phyloP scores from a whole-genome alignment of 2,888 invertebrate genomes.

The Aproaerema taeniolella region DNA sequence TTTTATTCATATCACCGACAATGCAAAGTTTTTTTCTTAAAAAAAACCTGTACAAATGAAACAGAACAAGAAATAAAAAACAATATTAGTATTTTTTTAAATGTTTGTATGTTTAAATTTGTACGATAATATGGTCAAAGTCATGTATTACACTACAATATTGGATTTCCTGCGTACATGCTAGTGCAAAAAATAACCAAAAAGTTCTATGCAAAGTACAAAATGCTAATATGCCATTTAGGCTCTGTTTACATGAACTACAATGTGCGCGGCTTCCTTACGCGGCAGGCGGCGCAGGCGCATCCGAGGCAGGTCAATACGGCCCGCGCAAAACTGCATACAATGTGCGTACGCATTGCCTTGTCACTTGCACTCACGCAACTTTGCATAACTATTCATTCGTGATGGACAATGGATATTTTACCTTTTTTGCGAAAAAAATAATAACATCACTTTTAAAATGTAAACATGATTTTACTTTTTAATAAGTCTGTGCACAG shows the following conservation, averaged over 20 bases:
- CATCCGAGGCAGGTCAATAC: conserved; percentile 50
- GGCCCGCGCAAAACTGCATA: conserved; percentile 44
- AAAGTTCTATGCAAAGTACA: no score
- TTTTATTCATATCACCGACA: no score
- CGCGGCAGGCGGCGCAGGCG: neutral
- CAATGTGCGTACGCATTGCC: conserved; percentile 57
- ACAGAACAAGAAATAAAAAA: no score
- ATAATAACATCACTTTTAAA: conserved; percentile 19
- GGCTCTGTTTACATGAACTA: conserved; percentile 21
- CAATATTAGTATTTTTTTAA: no score
- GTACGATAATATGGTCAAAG: no score
- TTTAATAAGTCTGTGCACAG: conserved; percentile 9
- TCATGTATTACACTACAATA: no score
- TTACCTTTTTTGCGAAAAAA: conserved; percentile 21
- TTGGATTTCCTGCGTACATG: no score
- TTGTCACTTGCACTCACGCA: conserved; percentile 52
- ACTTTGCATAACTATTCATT: conserved; percentile 58
- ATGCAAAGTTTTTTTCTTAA: no score
- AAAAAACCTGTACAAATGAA: no score
- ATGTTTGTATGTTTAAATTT: no score
- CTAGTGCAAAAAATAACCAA: no score
- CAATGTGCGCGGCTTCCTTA: conserved; percentile 17
- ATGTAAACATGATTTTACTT: conserved; percentile 8
- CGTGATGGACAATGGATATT: conserved; percentile 59
- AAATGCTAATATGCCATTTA: conserved; percentile 18